Evolutionary conservation across 2,113 vertebrate species (phyloP).

Genomic region (Triplophysa dalaica): DNA sequence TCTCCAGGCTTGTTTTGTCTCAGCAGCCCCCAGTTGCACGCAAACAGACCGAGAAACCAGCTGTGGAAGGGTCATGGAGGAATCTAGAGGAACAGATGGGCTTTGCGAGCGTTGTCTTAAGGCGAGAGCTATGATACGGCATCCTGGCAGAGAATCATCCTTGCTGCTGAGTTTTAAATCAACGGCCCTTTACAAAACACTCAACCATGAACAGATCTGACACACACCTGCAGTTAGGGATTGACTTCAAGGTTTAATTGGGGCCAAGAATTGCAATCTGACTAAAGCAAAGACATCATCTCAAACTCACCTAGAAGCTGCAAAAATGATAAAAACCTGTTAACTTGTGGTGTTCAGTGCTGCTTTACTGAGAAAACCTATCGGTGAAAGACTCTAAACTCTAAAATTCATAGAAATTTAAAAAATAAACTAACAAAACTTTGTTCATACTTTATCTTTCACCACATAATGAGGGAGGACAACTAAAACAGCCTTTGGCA

Average conservation of each 20-base stretch:
- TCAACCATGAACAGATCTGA: background rate
- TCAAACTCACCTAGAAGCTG: background rate
- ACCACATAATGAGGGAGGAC: background rate
- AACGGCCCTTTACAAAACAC: background rate
- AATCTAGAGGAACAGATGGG: background rate
- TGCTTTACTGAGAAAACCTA: background rate
- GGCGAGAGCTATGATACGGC: background rate
- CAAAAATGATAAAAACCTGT: background rate
- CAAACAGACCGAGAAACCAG: background rate
- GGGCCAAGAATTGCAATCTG: background rate
- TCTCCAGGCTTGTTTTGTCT: background rate
- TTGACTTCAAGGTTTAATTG: constrained; percentile 20
- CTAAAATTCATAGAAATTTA: background rate
- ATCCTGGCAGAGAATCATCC: background rate
- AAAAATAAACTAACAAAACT: no score
- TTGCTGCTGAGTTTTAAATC: background rate
- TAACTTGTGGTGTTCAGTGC: background rate
- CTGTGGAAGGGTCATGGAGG: background rate
- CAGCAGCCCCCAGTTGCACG: background rate
- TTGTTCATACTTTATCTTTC: background rate
- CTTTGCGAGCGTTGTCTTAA: background rate
- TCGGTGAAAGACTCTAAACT: no score
- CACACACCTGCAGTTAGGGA: background rate
- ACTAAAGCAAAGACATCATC: background rate
- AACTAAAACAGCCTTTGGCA: background rate